Conservation (phyloP, 2,888 invertebrate genomes). For the Zelleria hepariella region DNA sequence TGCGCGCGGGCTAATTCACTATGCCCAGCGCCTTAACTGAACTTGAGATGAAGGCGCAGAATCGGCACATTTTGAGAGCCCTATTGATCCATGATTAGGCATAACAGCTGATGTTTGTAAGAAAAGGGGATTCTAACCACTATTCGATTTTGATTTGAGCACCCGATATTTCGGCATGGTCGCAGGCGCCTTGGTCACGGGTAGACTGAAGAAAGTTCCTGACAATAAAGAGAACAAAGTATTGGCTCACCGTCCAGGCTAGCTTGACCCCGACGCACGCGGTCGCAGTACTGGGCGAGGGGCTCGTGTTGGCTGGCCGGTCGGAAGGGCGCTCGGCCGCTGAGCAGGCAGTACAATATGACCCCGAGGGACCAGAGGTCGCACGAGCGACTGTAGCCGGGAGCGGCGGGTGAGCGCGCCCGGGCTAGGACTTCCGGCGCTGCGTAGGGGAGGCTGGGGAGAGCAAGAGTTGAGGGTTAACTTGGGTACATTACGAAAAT, state of each 20-base stretch:
- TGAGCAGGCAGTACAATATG: constrained; percentile 90
- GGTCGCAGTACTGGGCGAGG: constrained; percentile 46
- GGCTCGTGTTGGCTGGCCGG: constrained; percentile 78
- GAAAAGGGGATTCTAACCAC: no score
- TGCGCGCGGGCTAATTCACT: no score
- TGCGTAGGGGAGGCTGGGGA: constrained; percentile 82
- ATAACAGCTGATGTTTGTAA: no score
- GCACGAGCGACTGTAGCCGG: constrained; percentile 91
- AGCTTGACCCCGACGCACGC: not conserved
- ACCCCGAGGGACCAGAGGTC: constrained; percentile 98
- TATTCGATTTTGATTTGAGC: no score
- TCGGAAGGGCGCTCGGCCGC: constrained; percentile 91
- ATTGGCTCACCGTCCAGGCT: not conserved
- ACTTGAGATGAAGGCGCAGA: no score
- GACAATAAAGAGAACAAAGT: no score
- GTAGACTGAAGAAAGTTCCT: not conserved
- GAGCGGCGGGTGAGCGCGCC: constrained; percentile 39
- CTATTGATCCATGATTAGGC: no score
- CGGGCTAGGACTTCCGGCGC: constrained; percentile 91
- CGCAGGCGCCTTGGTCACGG: not conserved
- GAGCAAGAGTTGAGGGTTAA: not conserved
- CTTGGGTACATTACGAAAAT: not conserved
- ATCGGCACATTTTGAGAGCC: no score
- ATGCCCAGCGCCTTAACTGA: no score
- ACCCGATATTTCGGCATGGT: no score